Evolutionary conservation across 1,140 invertebrate species (phyloP).

Genomic region (Andrena cerasifolii): DNA sequence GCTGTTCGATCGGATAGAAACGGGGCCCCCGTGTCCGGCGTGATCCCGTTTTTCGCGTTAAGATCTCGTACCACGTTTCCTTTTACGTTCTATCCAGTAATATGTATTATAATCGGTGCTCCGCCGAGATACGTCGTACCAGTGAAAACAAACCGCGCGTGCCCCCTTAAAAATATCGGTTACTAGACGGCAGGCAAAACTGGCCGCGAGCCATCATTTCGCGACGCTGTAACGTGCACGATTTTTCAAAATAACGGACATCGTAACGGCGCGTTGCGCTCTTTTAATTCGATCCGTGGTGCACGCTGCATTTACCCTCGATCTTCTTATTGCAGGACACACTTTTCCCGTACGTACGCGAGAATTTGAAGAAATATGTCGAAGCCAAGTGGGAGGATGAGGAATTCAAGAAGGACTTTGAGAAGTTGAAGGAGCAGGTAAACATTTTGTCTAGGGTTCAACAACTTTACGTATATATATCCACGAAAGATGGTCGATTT

Average conservation of each 20-base stretch:
- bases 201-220: background rate
- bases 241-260: conserved; percentile 52
- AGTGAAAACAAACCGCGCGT: conserved; percentile 9
- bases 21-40: background rate
- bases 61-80: conserved; percentile 13
- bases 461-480: background rate
- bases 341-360: conserved; percentile 91
- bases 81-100: background rate
- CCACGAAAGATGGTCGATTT: background rate
- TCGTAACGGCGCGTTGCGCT: conserved; percentile 25
- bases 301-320: conserved; percentile 18
- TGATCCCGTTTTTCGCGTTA: background rate
- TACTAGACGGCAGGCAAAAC: background rate
- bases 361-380: conserved; percentile 89
- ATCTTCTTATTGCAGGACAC: conserved; percentile 85
- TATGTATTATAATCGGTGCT: background rate
- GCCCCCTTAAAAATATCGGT: background rate
- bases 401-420: conserved; percentile 87
- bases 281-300: conserved; percentile 24
- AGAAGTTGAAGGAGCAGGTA: conserved; percentile 85
- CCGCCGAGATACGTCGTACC: background rate
- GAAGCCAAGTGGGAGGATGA: conserved; percentile 87
- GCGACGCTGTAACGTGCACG: background rate
- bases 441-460: conserved; percentile 22
- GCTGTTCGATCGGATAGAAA: background rate